Base-by-base conservation (phyloP, 2,888 invertebrate species). In the Odontomyia ornata region DNA sequence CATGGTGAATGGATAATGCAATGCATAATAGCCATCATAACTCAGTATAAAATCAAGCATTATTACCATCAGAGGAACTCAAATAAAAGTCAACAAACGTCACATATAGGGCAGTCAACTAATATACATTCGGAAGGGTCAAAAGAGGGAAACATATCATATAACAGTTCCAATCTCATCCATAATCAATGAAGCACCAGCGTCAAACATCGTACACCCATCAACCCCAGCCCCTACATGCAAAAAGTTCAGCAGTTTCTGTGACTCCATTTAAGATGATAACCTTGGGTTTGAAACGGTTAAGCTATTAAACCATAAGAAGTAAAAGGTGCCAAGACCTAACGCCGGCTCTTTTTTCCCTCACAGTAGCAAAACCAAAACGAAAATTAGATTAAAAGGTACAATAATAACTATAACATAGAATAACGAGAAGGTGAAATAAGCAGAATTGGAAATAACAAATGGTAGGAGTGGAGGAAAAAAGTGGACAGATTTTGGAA, bases 251-350 rank as follows among this genome's bases (percentile, higher is more conserved):
- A 46, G 77, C 77, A n/a, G 75, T 73, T 15, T 77, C 79, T 79
- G 78, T 79, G 80, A 79, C 80, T 82, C 80, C 79, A 83, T 81
- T 57, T 69, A 57, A 28, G 75, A 75, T 43, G 71, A 75, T 30
- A 28, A 69, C 27, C 18, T 46, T 82, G 80, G n/a, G n/a, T n/a
- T n/a, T n/a, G n/a, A n/a, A n/a, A n/a, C n/a, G n/a, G n/a, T n/a
- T n/a, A n/a, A n/a, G n/a, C n/a, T n/a, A n/a, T n/a, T n/a, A n/a
- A n/a, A n/a, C n/a, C n/a, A n/a, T n/a, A n/a, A n/a, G n/a, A n/a
- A n/a, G n/a, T n/a, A n/a, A n/a, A n/a, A n/a, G n/a, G n/a, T n/a
- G n/a, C n/a, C n/a, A n/a, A n/a, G n/a, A n/a, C n/a, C n/a, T n/a
- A n/a, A n/a, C n/a, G n/a, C n/a, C n/a, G n/a, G n/a, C n/a, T n/a